Base-by-base conservation (phyloP, 1,140 invertebrate species). In the Cyclina sinensis region DNA sequence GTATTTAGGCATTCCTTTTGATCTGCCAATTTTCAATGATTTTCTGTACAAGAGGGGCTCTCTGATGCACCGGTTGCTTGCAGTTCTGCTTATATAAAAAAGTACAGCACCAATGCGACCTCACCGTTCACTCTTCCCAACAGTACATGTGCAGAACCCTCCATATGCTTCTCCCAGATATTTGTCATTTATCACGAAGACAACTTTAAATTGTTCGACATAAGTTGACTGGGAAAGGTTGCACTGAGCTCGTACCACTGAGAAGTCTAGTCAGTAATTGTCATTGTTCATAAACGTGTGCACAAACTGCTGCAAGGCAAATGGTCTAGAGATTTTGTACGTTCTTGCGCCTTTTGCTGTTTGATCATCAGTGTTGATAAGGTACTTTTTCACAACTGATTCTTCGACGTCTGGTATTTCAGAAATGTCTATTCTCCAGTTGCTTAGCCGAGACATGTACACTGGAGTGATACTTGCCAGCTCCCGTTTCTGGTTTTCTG, bases 131-230 rank as follows among this genome's bases (percentile, higher is more conserved):
- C n/a, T 24, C 27, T 37, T 27, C 35, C 48, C 79, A 59, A 81
- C 79, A 32, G 79, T 81, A 62, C 79, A 81, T 4, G 51, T 81
- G 21, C 79, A 81, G n/a, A 59, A 81, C n/a, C 79, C 79, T 21
- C 51, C 51, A 62, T 81, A 81, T 12, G 79, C 51, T 62, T 57
- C 79, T 1, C 51, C 48, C 32, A 24, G 16, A 57, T 57, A 57
- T 39, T 59, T 81, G 79, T 81, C 79, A 21, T 9, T 21, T 0
- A 81, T 35, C 1, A 65, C 79, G 62, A 32, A 81, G 0, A 81
- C 30, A 27, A 81, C 5, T 62, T 81, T 81, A 62, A 81, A 1
- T 32, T 62, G 51, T 32, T 81, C 51, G 14, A 1, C 51, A 81
- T 37, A 16, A 27, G 78, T 81, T 57, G 78, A 27, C 35, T 81